phyloP scores from a whole-genome alignment of 2,113 vertebrate genomes.

The Zosterops japonicus region DNA sequence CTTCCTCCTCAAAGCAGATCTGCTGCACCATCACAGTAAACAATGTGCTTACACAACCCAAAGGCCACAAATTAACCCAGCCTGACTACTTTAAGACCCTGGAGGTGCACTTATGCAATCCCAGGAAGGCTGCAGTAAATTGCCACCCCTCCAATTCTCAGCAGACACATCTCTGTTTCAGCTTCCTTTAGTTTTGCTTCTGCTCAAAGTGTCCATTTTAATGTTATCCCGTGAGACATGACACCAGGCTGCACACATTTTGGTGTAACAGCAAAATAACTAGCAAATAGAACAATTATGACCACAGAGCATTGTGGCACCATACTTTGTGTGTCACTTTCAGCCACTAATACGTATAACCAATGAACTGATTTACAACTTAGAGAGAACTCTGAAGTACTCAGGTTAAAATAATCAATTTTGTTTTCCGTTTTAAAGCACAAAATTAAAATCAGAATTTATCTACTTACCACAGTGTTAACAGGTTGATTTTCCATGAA shows the following conservation, averaged over 20 bases:
- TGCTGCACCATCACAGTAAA: background rate
- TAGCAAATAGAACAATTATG: background rate
- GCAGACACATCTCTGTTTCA: background rate
- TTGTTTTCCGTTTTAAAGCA: background rate
- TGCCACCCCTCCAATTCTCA: background rate
- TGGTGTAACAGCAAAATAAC: background rate
- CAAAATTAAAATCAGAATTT: background rate
- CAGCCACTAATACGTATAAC: background rate
- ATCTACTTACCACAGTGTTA: slow-evolving; percentile 77
- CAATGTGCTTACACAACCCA: background rate
- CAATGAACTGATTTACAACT: background rate
- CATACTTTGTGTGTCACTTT: background rate
- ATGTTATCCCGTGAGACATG: background rate
- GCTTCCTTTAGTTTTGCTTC: background rate
- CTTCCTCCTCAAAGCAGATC: background rate
- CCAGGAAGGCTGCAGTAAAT: background rate
- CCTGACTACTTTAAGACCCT: background rate
- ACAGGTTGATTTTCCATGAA: slow-evolving; percentile 93
- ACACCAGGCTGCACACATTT: background rate
- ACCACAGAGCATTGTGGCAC: background rate
- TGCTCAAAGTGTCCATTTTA: background rate
- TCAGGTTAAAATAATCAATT: background rate
- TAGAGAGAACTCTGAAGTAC: background rate
- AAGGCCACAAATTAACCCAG: background rate
- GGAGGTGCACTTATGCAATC: background rate